Evolutionary conservation across 2,888 invertebrate species (phyloP).

Genomic region (Malthinus flaveolus): DNA sequence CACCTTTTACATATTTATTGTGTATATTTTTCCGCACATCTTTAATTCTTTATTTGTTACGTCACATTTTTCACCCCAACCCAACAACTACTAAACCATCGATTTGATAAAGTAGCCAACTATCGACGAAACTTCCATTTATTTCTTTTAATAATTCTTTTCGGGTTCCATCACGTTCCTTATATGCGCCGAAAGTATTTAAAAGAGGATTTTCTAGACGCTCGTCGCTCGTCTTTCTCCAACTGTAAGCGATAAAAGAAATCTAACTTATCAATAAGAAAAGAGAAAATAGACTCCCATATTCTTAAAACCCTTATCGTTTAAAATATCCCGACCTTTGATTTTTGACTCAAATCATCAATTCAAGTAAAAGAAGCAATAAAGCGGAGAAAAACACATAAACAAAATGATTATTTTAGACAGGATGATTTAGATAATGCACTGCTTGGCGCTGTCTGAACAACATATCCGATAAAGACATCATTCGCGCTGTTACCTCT

Average conservation of each 20-base stretch:
- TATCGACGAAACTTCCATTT: too few species aligned
- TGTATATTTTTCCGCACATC: too few species aligned
- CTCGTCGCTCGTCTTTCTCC: too few species aligned
- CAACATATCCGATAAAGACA: conserved; percentile 12
- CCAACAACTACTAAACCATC: too few species aligned
- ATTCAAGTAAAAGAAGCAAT: conserved; percentile 12
- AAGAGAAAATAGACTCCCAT: background rate
- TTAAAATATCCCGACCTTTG: conserved; percentile 6
- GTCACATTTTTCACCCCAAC: too few species aligned
- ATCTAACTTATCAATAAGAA: conserved; percentile 6
- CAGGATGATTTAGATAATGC: conserved; percentile 15
- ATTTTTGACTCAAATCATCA: conserved; percentile 8
- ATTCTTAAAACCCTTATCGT: conserved; percentile 7
- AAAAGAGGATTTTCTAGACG: too few species aligned
- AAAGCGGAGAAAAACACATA: conserved; percentile 15
- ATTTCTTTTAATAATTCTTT: too few species aligned
- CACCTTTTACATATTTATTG: too few species aligned
- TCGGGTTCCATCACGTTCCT: too few species aligned
- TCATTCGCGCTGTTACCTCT: conserved; percentile 13
- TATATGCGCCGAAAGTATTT: too few species aligned
- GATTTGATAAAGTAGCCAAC: too few species aligned
- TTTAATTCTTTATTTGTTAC: too few species aligned
- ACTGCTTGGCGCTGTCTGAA: conserved; percentile 14
- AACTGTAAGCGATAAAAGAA: background rate
- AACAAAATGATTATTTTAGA: conserved; percentile 15